These are phyloP conservation scores for Lepus oiostolus DNA, from an alignment of 2,797 vertebrate genomes.

Conservation along the genomic window DNA sequence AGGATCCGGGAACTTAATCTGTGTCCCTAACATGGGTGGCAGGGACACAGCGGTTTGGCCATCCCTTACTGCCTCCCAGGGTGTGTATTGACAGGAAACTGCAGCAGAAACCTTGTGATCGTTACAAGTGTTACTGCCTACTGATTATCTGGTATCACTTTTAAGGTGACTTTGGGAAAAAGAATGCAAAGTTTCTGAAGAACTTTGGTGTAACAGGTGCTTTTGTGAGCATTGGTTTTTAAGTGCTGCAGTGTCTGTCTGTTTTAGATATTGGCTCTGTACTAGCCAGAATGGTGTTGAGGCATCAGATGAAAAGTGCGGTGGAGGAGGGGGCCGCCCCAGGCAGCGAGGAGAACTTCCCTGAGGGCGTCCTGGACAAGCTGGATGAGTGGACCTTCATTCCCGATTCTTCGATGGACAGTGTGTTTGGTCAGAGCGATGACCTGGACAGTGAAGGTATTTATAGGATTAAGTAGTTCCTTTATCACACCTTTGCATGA, in stretches of 20 bases:
- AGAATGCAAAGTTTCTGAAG: background rate
- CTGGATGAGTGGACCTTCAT: constrained; percentile 91
- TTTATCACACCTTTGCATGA: background rate
- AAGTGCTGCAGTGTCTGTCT: constrained; percentile 2
- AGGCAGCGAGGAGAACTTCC: constrained; percentile 85
- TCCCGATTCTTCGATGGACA: constrained; percentile 90
- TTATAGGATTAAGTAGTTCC: background rate
- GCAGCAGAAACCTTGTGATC: no score
- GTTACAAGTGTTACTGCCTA: no score
- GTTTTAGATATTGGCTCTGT: constrained; percentile 90
- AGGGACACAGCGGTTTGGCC: no score
- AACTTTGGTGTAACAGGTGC: background rate
- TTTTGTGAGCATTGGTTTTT: background rate
- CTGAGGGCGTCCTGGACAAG: constrained; percentile 92
- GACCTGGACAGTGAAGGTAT: constrained; percentile 95
- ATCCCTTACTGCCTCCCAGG: no score
- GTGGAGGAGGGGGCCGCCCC: constrained; percentile 81
- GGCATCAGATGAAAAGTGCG: constrained; percentile 90
- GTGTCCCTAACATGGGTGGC: no score
- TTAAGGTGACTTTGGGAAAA: no score
- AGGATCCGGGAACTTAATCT: no score
- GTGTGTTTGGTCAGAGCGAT: constrained; percentile 89
- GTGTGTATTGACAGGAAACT: no score
- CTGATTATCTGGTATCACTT: no score
- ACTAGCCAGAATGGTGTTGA: constrained; percentile 92